Evolutionary conservation across 2,113 vertebrate species (phyloP).

Genomic region (Scomber colias): DNA sequence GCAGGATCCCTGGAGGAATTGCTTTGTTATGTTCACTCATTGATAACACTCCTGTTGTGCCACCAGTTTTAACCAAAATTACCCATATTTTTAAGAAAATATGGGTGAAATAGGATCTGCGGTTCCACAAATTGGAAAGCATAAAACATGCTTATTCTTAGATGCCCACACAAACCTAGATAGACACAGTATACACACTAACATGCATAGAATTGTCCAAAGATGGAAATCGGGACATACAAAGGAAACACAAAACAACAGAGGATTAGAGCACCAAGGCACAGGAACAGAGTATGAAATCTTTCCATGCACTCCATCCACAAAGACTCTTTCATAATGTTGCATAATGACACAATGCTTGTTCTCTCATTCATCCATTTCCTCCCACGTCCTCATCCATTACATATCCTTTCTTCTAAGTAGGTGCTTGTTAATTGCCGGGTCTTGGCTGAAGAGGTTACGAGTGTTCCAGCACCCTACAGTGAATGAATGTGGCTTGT

Average conservation of each 20-base stretch:
- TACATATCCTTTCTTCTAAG: slow-evolving; percentile 29
- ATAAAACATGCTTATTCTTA: slow-evolving; percentile 22
- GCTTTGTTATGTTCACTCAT: slow-evolving; percentile 30
- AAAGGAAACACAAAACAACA: slow-evolving; percentile 12
- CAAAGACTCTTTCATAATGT: slow-evolving; percentile 34
- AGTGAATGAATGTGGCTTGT: slow-evolving; percentile 70
- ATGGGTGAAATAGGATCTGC: slow-evolving; percentile 24
- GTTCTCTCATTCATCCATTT: slow-evolving; percentile 45
- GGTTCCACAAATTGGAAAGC: slow-evolving; percentile 6
- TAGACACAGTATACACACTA: slow-evolving; percentile 3
- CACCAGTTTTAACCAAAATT: slow-evolving; percentile 40
- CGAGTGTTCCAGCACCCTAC: slow-evolving; percentile 57
- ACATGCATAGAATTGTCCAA: not conserved
- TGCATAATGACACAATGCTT: slow-evolving; percentile 33
- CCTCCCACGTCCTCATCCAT: slow-evolving; percentile 47
- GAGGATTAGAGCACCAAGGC: slow-evolving; percentile 3
- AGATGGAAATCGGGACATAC: slow-evolving; percentile 37
- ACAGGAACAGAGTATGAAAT: slow-evolving; percentile 14
- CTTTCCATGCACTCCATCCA: slow-evolving; percentile 28
- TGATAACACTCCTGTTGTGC: slow-evolving; percentile 28
- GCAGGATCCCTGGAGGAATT: slow-evolving; percentile 25
- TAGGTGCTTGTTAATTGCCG: slow-evolving; percentile 64
- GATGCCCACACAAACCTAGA: slow-evolving; percentile 16
- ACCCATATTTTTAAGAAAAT: not conserved
- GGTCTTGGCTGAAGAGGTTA: slow-evolving; percentile 70